phyloP scores from a whole-genome alignment of 2,113 vertebrate species.

The Oncorhynchus mykiss region DNA sequence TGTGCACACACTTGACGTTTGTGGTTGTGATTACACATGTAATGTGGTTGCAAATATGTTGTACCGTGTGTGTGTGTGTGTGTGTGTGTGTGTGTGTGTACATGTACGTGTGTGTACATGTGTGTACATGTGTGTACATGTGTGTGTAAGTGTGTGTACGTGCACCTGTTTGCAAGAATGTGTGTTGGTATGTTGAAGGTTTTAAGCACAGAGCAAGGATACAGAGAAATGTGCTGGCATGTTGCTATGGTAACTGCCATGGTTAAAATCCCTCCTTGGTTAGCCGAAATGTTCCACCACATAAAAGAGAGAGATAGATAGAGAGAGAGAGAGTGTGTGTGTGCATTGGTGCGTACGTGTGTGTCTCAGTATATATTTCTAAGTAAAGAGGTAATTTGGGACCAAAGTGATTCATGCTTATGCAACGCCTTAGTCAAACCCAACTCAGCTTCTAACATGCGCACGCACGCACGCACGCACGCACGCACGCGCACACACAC shows the following conservation, averaged over 20 bases:
- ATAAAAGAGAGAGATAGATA: slow-evolving; percentile 48
- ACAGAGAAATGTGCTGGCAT: slow-evolving; percentile 63
- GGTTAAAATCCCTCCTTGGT: slow-evolving; percentile 53
- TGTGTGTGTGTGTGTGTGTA: neutral
- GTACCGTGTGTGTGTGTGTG: too few relatives aligned
- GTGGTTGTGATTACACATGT: too few relatives aligned
- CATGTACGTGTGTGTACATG: neutral
- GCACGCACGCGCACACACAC: neutral
- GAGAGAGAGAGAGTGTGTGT: neutral
- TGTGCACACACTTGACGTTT: too few relatives aligned
- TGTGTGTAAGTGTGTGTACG: neutral
- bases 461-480: neutral
- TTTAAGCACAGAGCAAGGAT: slow-evolving; percentile 41
- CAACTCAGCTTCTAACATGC: neutral
- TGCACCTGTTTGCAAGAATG: slow-evolving; percentile 11
- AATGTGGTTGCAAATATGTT: too few relatives aligned
- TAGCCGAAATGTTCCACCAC: slow-evolving; percentile 44
- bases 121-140: neutral
- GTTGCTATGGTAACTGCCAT: slow-evolving; percentile 77
- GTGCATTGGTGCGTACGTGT: neutral
- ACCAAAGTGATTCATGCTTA: too few relatives aligned
- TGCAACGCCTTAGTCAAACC: neutral
- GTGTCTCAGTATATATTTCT: too few relatives aligned
- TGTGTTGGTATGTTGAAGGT: slow-evolving; percentile 50
- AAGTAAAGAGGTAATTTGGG: too few relatives aligned